These are phyloP conservation scores for Acrobeloides nanus DNA, from an alignment of 2,888 invertebrate species.

Conservation along the genomic window DNA sequence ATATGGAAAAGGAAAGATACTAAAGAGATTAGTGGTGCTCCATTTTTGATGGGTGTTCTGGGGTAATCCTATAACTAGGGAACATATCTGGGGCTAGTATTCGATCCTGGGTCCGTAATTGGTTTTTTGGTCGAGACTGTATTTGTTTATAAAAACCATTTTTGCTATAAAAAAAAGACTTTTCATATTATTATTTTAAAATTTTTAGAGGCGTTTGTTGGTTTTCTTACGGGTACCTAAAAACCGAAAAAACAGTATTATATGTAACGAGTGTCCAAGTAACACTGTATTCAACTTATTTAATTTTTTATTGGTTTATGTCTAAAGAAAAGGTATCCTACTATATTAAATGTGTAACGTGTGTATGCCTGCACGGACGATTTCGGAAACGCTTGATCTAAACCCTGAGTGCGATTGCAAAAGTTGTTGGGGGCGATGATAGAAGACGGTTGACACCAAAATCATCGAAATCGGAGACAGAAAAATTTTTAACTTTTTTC, in stretches of 20 bases:
- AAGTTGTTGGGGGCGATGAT: too few relatives aligned
- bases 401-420: too few relatives aligned
- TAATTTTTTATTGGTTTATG: slow-evolving; percentile 52
- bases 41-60: slow-evolving; percentile 51
- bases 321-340: slow-evolving; percentile 47
- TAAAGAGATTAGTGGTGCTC: slow-evolving; percentile 48
- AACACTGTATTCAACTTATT: slow-evolving; percentile 43
- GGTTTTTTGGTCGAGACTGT: background rate
- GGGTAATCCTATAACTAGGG: slow-evolving; percentile 22
- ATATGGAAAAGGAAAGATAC: slow-evolving; percentile 53
- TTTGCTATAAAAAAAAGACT: background rate
- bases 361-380: too few relatives aligned
- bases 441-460: too few relatives aligned
- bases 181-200: slow-evolving; percentile 4
- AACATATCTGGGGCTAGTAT: too few relatives aligned
- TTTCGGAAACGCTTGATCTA: too few relatives aligned
- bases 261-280: slow-evolving; percentile 48
- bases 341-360: too few relatives aligned
- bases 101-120: too few relatives aligned
- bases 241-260: slow-evolving; percentile 46
- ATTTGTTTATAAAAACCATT: background rate
- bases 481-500: too few relatives aligned
- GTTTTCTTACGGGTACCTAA: slow-evolving; percentile 50
- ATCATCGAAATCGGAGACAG: too few relatives aligned
- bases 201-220: slow-evolving; percentile 40